phyloP scores from a whole-genome alignment of 2,888 invertebrate genomes.

The Polydesmus complanatus region DNA sequence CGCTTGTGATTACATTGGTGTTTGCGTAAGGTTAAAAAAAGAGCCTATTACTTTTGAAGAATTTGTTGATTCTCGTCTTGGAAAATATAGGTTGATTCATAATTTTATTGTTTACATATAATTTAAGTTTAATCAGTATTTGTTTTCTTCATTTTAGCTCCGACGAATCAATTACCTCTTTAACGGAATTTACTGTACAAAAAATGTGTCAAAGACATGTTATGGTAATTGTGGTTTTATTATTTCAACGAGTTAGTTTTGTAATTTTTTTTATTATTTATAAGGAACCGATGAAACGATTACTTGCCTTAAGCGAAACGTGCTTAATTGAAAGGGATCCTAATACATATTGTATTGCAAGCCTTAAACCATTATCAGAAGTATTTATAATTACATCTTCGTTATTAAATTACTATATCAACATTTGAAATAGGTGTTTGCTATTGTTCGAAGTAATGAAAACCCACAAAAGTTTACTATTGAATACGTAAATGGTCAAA shows the following conservation, averaged over 20 bases:
- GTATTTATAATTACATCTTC: constrained; percentile 25
- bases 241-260: neutral
- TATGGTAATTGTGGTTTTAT: constrained; percentile 29
- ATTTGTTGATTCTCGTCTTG: constrained; percentile 74
- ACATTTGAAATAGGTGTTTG: constrained; percentile 60
- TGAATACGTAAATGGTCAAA: constrained; percentile 84
- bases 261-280: neutral
- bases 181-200: constrained; percentile 90
- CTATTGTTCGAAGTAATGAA: constrained; percentile 71
- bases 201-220: constrained; percentile 72
- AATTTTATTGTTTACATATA: neutral
- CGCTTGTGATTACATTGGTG: constrained; percentile 63
- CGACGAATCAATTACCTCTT: constrained; percentile 89
- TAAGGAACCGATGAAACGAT: constrained; percentile 64
- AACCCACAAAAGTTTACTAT: constrained; percentile 88
- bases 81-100: constrained; percentile 67
- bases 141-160: constrained; percentile 45
- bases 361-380: constrained; percentile 36
- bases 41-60: constrained; percentile 73
- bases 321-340: constrained; percentile 94
- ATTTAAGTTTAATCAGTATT: no score
- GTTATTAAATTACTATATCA: neutral
- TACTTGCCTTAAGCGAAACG: constrained; percentile 85
- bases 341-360: constrained; percentile 72
- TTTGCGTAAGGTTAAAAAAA: constrained; percentile 66